These are phyloP conservation scores for Hirtodrosophila cameraria DNA, from an alignment of 2,888 invertebrate genomes.

Conservation along the genomic window DNA sequence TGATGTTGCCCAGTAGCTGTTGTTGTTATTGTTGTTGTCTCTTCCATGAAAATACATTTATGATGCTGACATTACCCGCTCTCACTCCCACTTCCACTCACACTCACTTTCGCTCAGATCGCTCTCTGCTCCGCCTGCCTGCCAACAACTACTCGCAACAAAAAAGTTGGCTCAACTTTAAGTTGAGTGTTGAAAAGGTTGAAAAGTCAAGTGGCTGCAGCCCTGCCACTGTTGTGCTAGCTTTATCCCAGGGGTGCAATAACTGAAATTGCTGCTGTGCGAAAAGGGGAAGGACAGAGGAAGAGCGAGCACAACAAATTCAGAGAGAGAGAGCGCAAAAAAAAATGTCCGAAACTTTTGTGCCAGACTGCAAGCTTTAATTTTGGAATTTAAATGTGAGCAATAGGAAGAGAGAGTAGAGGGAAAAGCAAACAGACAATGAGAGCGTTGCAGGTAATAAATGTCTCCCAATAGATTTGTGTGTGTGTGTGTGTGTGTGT, in stretches of 20 bases:
- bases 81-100: neutral
- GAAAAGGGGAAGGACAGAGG: neutral
- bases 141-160: conserved; percentile 20
- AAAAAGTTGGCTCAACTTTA: conserved; percentile 55
- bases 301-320: neutral
- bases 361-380: conserved; percentile 56
- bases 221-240: conserved; percentile 41
- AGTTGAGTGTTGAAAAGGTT: conserved; percentile 69
- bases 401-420: neutral
- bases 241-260: conserved; percentile 71
- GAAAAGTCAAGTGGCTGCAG: conserved; percentile 61
- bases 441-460: conserved; percentile 71
- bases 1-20: conserved; percentile 29
- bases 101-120: neutral
- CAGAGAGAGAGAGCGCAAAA: neutral
- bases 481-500: too few relatives aligned
- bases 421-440: neutral
- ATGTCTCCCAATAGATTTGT: conserved; percentile 82
- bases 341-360: conserved; percentile 44
- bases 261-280: conserved; percentile 74
- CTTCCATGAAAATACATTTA: conserved; percentile 57
- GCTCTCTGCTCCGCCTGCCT: neutral
- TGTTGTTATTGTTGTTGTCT: conserved; percentile 32
- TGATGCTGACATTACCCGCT: conserved; percentile 46
- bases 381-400: conserved; percentile 60